Base-by-base conservation (phyloP, 2,888 invertebrate genomes). In the Ectemnius continuus region DNA sequence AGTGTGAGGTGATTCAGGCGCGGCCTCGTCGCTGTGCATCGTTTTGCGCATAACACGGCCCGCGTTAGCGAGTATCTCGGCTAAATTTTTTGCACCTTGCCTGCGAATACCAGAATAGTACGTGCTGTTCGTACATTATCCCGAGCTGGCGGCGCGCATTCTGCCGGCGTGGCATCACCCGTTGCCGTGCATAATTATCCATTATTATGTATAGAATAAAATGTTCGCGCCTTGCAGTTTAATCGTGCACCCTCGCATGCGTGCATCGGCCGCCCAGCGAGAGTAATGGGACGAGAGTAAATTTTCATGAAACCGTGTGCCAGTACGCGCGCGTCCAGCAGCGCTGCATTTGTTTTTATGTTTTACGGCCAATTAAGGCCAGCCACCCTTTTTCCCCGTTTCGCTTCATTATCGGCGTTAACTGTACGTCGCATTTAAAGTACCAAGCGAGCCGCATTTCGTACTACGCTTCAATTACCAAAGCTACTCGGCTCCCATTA, bases 171-270 rank as follows among this genome's bases (percentile, higher is more conserved):
- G 36, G 36, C 52, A 13, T 52, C 14, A 16, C 14, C 52, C 8
- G 52, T 13, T 14, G 13, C 8, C 52, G 11, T 16, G n/a, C 52
- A 52, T 52, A 52, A 52, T 52, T 52, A 52, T 5, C 14, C 52
- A 52, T 52, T 52, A 14, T 52, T 52, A 52, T 52, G 16, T 52
- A 52, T 52, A 52, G 52, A 52, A 52, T 52, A 52, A 52, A 52
- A 52, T 52, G 8, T 16, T 52, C 52, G 52, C 52, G 16, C n/a
- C n/a, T 16, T 52, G 52, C n/a, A 52, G 52, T 52, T 36, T 52
- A 52, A 52, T 52, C 52, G 52, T 2, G 52, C n/a, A 13, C 13
- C 14, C 36, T 11, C 8, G 36, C 36, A 36, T 36, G 36, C 36
- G 36, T 36, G 36, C 36, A 6, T 36, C 36, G 36, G 1, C 36